Evolutionary conservation across 2,113 vertebrate genomes (phyloP).

Genomic region (Platysternon megacephalum): DNA sequence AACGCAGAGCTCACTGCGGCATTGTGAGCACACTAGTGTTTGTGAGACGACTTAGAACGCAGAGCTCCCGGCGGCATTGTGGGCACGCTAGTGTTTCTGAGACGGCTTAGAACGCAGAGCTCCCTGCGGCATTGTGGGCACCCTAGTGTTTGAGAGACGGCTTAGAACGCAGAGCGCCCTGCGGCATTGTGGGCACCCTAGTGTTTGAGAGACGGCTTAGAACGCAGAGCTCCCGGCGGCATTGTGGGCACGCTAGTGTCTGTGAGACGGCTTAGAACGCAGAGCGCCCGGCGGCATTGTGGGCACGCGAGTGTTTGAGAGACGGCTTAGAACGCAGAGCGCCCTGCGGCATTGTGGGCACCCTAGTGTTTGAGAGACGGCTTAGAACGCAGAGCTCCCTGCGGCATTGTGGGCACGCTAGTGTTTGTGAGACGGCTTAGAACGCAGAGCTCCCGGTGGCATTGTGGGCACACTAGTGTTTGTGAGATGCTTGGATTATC

Average conservation of each 20-base stretch:
- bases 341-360: background rate
- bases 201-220: too few relatives aligned
- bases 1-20: background rate
- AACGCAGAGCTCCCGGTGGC: rapidly evolving
- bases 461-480: rapidly evolving
- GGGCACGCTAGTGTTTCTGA: rapidly evolving
- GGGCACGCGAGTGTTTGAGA: rapidly evolving
- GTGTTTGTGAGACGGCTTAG: background rate
- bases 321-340: background rate
- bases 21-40: rapidly evolving
- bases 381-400: background rate
- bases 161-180: too few relatives aligned
- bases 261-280: too few relatives aligned
- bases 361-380: rapidly evolving
- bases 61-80: background rate
- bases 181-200: rapidly evolving
- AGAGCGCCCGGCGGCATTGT: too few relatives aligned
- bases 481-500: background rate
- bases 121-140: rapidly evolving
- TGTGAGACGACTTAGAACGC: background rate
- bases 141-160: rapidly evolving
- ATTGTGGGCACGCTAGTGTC: rapidly evolving
- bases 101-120: too few relatives aligned
- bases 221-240: too few relatives aligned
- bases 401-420: rapidly evolving